phyloP scores from a whole-genome alignment of 2,888 invertebrate genomes.

The Cephalotes varians region DNA sequence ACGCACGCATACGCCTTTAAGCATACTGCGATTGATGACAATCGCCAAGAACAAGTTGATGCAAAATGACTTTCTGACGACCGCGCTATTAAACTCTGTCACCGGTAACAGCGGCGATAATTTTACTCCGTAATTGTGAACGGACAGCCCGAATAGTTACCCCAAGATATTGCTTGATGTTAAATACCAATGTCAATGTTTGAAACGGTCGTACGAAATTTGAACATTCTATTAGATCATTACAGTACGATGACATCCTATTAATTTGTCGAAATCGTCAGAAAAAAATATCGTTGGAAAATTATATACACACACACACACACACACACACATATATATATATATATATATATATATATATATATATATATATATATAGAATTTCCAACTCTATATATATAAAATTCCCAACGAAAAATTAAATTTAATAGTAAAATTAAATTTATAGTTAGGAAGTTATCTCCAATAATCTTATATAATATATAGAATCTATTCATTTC shows the following conservation, averaged over 20 bases:
- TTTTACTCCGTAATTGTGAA: conserved; percentile 34
- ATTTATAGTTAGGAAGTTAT: not conserved
- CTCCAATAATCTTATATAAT: not conserved
- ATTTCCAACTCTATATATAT: too few relatives aligned
- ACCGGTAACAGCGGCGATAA: conserved; percentile 21
- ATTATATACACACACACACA: too few relatives aligned
- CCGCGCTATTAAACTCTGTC: conserved; percentile 44
- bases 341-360: too few relatives aligned
- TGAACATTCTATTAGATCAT: not conserved
- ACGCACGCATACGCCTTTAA: not conserved
- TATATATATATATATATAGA: too few relatives aligned
- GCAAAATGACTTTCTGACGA: conserved; percentile 45
- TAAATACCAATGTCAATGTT: conserved; percentile 10
- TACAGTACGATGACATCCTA: not conserved
- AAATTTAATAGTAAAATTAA: not conserved
- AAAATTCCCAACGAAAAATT: not conserved
- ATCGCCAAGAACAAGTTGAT: conserved; percentile 43
- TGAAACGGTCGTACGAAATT: not conserved
- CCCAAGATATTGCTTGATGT: not conserved
- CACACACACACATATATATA: too few relatives aligned
- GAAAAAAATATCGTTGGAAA: too few relatives aligned
- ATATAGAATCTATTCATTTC: not conserved
- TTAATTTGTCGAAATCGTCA: not conserved
- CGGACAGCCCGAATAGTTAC: conserved; percentile 26
- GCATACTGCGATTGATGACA: conserved; percentile 32